phyloP scores from a whole-genome alignment of 1,140 invertebrate species.

The Drosophila chauvacae region DNA sequence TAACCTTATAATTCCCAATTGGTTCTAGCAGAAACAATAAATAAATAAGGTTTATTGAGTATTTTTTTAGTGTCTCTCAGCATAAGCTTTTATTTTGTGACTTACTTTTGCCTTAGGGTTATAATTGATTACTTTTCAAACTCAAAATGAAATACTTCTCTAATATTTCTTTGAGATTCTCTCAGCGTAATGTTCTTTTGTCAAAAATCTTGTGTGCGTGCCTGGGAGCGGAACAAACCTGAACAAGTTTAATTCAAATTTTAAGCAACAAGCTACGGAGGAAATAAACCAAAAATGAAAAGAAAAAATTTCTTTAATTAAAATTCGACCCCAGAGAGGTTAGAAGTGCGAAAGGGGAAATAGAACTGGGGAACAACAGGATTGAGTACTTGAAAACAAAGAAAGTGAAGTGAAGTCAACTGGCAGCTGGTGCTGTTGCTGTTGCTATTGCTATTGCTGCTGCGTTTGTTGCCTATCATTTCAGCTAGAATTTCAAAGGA shows the following conservation, averaged over 20 bases:
- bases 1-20: no score
- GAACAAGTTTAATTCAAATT: constrained; percentile 35
- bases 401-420: constrained; percentile 46
- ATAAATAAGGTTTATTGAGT: no score
- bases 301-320: constrained; percentile 45
- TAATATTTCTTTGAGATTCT: neutral
- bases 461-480: constrained; percentile 40
- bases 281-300: neutral
- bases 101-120: no score
- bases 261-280: constrained; percentile 16
- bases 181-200: constrained; percentile 2
- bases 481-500: constrained; percentile 62
- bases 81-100: no score
- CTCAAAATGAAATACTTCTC: no score
- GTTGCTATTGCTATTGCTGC: constrained; percentile 3
- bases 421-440: constrained; percentile 27
- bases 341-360: constrained; percentile 21
- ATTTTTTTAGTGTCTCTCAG: no score
- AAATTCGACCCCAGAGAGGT: constrained; percentile 37
- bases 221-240: constrained; percentile 12
- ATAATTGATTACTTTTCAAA: no score
- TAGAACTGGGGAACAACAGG: constrained; percentile 17
- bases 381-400: constrained; percentile 31
- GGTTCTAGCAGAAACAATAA: no score
- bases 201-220: constrained; percentile 27